Conservation (phyloP, 2,797 vertebrate genomes). For the Lycodopsis pacificus region DNA sequence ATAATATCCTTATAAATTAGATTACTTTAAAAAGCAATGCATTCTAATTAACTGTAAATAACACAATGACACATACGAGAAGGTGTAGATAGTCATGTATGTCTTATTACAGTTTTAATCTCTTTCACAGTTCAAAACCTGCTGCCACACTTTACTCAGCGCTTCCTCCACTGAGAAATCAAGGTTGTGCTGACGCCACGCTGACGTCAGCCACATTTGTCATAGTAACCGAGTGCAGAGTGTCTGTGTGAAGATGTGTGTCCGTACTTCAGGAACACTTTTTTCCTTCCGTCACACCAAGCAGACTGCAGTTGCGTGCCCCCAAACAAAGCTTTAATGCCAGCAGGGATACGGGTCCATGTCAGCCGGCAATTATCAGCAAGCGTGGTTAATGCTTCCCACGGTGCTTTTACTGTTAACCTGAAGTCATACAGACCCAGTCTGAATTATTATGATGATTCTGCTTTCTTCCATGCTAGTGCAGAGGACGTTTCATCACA, state of each 20-base stretch:
- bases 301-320: neutral
- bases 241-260: constrained; percentile 16
- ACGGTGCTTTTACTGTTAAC: constrained; percentile 10
- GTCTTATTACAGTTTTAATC: neutral
- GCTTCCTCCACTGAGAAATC: constrained; percentile 15
- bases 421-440: constrained; percentile 19
- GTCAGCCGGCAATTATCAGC: constrained; percentile 16
- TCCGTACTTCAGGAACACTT: constrained; percentile 3
- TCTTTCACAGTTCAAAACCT: neutral
- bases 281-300: constrained; percentile 5
- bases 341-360: constrained; percentile 15
- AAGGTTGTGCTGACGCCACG: constrained; percentile 31
- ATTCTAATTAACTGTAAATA: neutral
- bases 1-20: neutral
- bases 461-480: constrained; percentile 1
- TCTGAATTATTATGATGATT: constrained; percentile 14
- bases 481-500: constrained; percentile 22
- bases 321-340: neutral
- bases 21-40: neutral
- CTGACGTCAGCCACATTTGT: constrained; percentile 44
- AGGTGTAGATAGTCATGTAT: neutral
- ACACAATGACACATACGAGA: neutral
- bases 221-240: constrained; percentile 22
- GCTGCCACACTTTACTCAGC: neutral
- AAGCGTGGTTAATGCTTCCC: constrained; percentile 11